A percentile compares a stretch with the other conserved stretches of the same genome.
Conservation (phyloP, 2,113 vertebrate species). For the Progne subis region DNA sequence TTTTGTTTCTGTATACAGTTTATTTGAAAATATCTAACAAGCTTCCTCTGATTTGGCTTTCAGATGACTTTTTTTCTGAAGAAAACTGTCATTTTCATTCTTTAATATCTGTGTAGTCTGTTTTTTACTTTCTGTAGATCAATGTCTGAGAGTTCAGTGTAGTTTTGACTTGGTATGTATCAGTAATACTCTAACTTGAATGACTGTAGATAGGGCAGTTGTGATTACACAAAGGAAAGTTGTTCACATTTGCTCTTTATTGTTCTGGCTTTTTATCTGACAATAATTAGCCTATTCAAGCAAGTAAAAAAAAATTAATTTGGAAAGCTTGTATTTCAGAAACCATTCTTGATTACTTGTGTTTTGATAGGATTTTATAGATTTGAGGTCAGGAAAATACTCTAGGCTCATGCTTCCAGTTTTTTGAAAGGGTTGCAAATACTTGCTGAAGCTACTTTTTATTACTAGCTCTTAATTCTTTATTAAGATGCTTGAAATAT, state of each 20-base stretch:
- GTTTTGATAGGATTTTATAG: not conserved
- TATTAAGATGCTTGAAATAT: not conserved
- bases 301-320: not conserved
- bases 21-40: not conserved
- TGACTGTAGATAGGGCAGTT: not conserved
- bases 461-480: not conserved
- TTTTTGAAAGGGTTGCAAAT: not conserved
- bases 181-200: not conserved
- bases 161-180: not conserved
- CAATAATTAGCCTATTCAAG: not conserved
- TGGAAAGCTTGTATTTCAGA: not conserved
- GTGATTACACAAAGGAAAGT: not conserved
- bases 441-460: not conserved
- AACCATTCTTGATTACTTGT: not conserved
- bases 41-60: not conserved
- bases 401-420: accelerated
- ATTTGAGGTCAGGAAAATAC: not conserved
- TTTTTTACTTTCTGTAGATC: not conserved
- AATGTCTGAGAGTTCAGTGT: not conserved
- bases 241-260: not conserved
- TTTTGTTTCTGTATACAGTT: not conserved
- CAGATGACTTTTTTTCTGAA: not conserved
- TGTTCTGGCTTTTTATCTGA: not conserved
- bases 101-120: not conserved
- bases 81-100: not conserved